phyloP scores from a whole-genome alignment of 1,140 invertebrate species.

The Pteromalus puparum region DNA sequence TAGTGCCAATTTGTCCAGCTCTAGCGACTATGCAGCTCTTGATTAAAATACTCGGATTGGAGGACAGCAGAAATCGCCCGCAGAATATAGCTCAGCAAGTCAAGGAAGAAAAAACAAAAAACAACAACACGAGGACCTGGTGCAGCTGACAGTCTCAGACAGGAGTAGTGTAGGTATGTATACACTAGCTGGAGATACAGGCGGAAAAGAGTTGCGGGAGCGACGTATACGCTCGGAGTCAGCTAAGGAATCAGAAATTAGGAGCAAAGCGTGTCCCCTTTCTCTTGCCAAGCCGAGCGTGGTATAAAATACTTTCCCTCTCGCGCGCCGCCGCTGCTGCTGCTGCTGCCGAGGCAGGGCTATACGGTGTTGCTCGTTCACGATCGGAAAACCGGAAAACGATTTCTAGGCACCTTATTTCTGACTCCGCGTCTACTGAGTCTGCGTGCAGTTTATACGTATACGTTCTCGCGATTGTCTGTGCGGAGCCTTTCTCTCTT shows the following conservation, averaged over 20 bases:
- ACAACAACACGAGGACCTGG: not conserved
- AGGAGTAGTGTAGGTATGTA: no score
- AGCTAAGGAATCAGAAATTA: slow-evolving; percentile 75
- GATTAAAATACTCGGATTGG: no score
- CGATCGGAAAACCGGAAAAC: slow-evolving; percentile 73
- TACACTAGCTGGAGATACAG: not conserved
- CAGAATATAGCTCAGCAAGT: no score
- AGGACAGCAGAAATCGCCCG: no score
- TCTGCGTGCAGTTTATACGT: slow-evolving; percentile 11
- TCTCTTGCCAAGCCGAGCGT: slow-evolving; percentile 76
- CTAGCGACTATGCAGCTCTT: no score
- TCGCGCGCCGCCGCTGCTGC: slow-evolving; percentile 54
- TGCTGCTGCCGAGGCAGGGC: not conserved
- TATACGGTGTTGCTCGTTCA: slow-evolving; percentile 25
- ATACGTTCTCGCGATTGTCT: slow-evolving; percentile 26
- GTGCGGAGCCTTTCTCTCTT: slow-evolving; percentile 36
- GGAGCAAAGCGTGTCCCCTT: slow-evolving; percentile 75
- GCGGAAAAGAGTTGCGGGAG: slow-evolving; percentile 39
- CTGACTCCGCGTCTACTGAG: not conserved
- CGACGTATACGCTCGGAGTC: slow-evolving; percentile 61
- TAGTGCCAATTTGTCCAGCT: no score
- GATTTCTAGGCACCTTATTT: slow-evolving; percentile 60
- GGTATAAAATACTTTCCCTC: slow-evolving; percentile 75
- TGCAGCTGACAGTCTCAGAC: not conserved
- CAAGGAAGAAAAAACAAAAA: not conserved